Evolutionary conservation across 2,797 vertebrate species (phyloP).

Genomic region (Pseudopleuronectes americanus): DNA sequence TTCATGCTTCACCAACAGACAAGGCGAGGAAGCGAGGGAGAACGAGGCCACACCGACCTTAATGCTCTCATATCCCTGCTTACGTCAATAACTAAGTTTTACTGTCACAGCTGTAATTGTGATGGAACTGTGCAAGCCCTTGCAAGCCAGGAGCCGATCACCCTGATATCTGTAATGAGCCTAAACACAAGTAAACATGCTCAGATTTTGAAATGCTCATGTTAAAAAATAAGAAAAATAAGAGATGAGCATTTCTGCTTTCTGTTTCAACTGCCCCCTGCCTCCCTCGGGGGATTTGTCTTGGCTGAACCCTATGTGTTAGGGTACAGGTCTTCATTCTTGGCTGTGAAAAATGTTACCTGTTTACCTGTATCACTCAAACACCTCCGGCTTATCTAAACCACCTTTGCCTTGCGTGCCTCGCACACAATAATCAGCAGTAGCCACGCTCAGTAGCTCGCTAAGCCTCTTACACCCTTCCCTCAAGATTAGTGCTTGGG

Average conservation of each 20-base stretch:
- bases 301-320: conserved; percentile 52
- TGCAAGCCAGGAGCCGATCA: conserved; percentile 67
- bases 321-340: conserved; percentile 64
- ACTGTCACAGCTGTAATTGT: conserved; percentile 65
- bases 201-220: conserved; percentile 42
- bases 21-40: conserved; percentile 60
- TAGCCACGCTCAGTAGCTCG: conserved; percentile 85
- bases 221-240: conserved; percentile 24
- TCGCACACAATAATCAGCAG: conserved; percentile 86
- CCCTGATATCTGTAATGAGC: conserved; percentile 62
- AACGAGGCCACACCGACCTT: conserved; percentile 60
- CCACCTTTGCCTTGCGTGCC: conserved; percentile 83
- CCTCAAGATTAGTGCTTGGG: conserved; percentile 87
- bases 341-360: conserved; percentile 76
- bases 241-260: conserved; percentile 32
- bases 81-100: conserved; percentile 73
- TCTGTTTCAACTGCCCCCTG: conserved; percentile 30
- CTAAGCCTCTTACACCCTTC: conserved; percentile 89
- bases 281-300: conserved; percentile 47
- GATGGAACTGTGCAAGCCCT: conserved; percentile 58
- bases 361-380: conserved; percentile 86
- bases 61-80: conserved; percentile 65
- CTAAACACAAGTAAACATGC: conserved; percentile 51
- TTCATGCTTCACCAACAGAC: conserved; percentile 69
- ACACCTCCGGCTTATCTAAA: conserved; percentile 87